Percentiles rank a stretch among this genome's conserved stretches.
phyloP scores from a whole-genome alignment of 2,888 invertebrate genomes.

The Stenolophus ochropezus region DNA sequence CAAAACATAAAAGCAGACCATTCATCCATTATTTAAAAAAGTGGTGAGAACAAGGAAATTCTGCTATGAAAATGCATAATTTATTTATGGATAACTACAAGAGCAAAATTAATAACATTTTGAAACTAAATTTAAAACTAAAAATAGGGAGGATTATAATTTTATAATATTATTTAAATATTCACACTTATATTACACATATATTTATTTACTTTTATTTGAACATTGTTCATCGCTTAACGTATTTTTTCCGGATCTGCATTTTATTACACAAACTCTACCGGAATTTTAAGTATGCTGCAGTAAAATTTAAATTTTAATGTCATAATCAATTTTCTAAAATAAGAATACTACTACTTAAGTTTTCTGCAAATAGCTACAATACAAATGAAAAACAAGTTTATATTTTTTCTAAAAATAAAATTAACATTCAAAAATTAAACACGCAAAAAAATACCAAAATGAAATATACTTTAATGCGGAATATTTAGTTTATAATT shows the following conservation, averaged over 20 bases:
- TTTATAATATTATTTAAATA: neutral
- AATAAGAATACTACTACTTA: too few species aligned
- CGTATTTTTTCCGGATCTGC: neutral
- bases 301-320: neutral
- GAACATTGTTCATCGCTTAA: neutral
- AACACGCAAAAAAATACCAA: too few species aligned
- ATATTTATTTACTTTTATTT: too few species aligned
- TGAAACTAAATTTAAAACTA: neutral
- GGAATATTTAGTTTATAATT: too few species aligned
- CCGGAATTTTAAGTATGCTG: neutral
- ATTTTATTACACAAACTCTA: neutral
- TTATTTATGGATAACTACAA: neutral
- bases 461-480: too few species aligned
- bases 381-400: too few species aligned
- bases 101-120: neutral
- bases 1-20: conserved; percentile 4
- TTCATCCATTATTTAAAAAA: conserved; percentile 12
- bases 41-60: neutral
- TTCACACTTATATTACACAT: too few species aligned
- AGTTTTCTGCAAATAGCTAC: too few species aligned
- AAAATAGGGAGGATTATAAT: neutral
- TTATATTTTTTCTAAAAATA: too few species aligned
- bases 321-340: neutral
- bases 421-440: too few species aligned
- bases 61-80: neutral